Conservation (phyloP, 2,888 invertebrate species). For the Aphodius sticticus region DNA sequence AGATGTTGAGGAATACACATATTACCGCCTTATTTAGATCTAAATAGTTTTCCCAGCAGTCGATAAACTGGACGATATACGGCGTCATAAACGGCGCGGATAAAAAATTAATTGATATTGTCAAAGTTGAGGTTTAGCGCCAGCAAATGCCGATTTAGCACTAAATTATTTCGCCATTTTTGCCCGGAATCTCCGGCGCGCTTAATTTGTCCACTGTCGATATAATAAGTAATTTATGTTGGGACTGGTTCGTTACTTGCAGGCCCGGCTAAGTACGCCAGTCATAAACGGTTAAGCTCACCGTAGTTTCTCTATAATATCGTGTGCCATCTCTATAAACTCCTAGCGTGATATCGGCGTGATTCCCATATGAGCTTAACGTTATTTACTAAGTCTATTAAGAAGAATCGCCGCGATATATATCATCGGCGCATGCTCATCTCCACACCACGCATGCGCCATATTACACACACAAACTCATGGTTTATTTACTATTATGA, state of each 20-base stretch:
- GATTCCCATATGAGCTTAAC: not conserved
- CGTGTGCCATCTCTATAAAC: not conserved
- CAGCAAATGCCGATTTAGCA: not conserved
- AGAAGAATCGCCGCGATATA: not conserved
- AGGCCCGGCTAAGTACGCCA: not conserved
- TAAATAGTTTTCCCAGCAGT: not conserved
- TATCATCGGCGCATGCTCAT: not conserved
- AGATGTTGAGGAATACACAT: not conserved
- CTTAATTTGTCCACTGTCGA: conserved; percentile 4
- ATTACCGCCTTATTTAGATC: not conserved
- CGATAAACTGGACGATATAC: not conserved
- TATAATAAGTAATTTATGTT: not conserved
- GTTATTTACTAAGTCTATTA: not conserved
- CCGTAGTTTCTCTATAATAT: not conserved
- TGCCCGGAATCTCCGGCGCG: not conserved
- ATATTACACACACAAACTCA: not conserved
- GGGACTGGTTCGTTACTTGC: not conserved
- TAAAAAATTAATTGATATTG: conserved; percentile 4
- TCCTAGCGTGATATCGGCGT: not conserved
- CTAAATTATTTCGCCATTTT: not conserved
- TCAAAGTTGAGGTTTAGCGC: not conserved
- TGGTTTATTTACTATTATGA: not conserved
- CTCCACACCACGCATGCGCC: not conserved
- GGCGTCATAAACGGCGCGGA: not conserved
- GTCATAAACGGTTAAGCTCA: not conserved